These are phyloP conservation scores for Heliconius charithonia DNA, from an alignment of 2,888 invertebrate species.

Conservation along the genomic window DNA sequence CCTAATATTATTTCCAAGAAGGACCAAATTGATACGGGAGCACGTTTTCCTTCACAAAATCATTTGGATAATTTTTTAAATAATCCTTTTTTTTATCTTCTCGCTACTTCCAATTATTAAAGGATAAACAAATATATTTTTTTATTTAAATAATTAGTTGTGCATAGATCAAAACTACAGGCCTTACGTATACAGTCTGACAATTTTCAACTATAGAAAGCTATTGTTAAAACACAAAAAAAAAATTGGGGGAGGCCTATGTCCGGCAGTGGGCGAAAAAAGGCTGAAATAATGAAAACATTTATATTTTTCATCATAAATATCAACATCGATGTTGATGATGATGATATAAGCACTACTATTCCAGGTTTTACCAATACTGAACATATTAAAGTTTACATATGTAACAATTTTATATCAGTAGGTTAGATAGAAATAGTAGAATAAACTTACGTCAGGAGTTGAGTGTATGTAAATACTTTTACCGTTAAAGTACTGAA, in stretches of 20 bases:
- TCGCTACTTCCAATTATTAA: not conserved
- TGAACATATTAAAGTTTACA: too few species aligned
- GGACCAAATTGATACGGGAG: not conserved
- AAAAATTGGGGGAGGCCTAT: too few species aligned
- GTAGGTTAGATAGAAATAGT: not conserved
- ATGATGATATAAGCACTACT: too few species aligned
- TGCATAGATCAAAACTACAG: not conserved
- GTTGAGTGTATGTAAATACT: conserved; percentile 1
- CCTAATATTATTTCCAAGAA: conserved; percentile 5
- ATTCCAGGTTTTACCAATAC: too few species aligned
- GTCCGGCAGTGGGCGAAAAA: too few species aligned
- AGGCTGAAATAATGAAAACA: too few species aligned
- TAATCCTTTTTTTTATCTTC: not conserved
- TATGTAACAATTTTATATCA: not conserved
- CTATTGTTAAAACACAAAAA: too few species aligned
- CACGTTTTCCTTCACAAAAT: conserved; percentile 6
- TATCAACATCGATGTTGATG: too few species aligned
- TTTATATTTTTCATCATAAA: too few species aligned
- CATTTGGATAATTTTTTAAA: not conserved
- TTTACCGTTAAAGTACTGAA: not conserved
- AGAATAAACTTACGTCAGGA: not conserved
- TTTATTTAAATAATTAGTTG: not conserved
- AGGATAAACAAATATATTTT: not conserved
- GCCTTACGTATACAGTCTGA: not conserved
- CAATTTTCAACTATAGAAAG: too few species aligned